A percentile compares a stretch with the other conserved stretches of the same genome.
Evolutionary conservation across 2,888 invertebrate genomes (phyloP).

Genomic region (Mythimna albipuncta): DNA sequence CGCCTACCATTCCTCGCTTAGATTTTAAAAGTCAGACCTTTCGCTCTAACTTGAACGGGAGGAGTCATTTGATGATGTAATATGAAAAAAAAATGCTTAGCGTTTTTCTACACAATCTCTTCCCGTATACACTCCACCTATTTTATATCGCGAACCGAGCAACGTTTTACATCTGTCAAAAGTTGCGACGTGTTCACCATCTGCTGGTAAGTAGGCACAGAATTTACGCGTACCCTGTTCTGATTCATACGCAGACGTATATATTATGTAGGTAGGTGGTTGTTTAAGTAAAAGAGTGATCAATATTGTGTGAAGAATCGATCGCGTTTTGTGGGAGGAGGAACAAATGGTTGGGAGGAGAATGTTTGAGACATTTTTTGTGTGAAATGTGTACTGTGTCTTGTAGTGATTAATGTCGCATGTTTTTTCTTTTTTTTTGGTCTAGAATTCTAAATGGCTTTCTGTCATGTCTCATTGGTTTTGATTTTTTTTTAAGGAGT

Average conservation of each 20-base stretch:
- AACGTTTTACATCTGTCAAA: slow-evolving; percentile 82
- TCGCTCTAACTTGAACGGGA: no score
- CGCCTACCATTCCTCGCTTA: no score
- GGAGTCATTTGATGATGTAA: no score
- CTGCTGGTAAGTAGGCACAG: slow-evolving; percentile 71
- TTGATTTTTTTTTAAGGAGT: no score
- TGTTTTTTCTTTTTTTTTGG: neutral
- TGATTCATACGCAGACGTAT: slow-evolving; percentile 55
- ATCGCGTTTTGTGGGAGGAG: neutral
- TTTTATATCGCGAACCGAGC: slow-evolving; percentile 73
- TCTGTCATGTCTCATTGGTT: neutral
- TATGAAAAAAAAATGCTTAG: neutral
- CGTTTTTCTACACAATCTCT: slow-evolving; percentile 3
- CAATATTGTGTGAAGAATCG: slow-evolving; percentile 28
- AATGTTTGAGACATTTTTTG: neutral
- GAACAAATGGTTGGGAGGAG: slow-evolving; percentile 10
- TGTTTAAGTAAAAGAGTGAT: slow-evolving; percentile 11
- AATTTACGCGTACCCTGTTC: slow-evolving; percentile 56
- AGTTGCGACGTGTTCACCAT: slow-evolving; percentile 75
- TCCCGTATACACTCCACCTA: slow-evolving; percentile 62
- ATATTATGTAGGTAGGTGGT: slow-evolving; percentile 31
- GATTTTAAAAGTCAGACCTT: no score
- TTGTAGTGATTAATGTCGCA: neutral
- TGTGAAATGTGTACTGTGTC: neutral
- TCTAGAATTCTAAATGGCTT: neutral